Base-by-base conservation (phyloP, 2,113 vertebrate species). In the Cephalopholis sonnerati region DNA sequence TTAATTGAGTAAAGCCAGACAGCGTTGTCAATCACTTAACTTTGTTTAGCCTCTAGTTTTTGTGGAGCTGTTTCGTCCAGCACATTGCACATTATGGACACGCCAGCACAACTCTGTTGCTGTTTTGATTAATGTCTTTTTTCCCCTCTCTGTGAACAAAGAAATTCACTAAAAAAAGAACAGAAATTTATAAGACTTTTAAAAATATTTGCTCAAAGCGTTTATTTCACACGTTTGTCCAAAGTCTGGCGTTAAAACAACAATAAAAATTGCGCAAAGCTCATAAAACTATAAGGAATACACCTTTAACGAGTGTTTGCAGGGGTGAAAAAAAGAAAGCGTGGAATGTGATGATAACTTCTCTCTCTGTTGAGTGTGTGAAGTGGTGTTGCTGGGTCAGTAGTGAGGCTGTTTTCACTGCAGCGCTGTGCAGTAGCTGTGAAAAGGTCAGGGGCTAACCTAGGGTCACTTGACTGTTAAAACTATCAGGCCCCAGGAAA, bases 11-110 rank as follows among this genome's bases (percentile, higher is more conserved):
- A 95, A 96, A 97, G 97, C 97, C 96, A 98, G 97, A 98, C 97
- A 98, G 96, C 95, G 97, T 95, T 98, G 98, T 98, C 98, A 99
- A 98, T 99, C 98, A 99, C 97, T 98, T 97, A 98, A 98, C 97
- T 98, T 96, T 96, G 94, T 96, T 96, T 95, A 95, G 93, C 93
- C 90, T 90, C 83, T 44, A 77, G 74, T 81, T 91, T 90, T 91
- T 90, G 85, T 88, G 81, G 77, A 84, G 83, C 83, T 70, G 76
- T 89, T 91, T 90, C 70, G 54, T 89, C 84, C 88, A 85, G 78
- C 82, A 90, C 87, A 85, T 89, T 93, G 89, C 86, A 87, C 88
- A 87, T 92, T 90, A 86, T 85, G 55, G 80, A 92, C 86, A 77
- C 36, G 75, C 83, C 88, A 88, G 88, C 70, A 79, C 61, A 75